Conservation (phyloP, 2,797 vertebrate genomes). For the Notolabrus celidotus region DNA sequence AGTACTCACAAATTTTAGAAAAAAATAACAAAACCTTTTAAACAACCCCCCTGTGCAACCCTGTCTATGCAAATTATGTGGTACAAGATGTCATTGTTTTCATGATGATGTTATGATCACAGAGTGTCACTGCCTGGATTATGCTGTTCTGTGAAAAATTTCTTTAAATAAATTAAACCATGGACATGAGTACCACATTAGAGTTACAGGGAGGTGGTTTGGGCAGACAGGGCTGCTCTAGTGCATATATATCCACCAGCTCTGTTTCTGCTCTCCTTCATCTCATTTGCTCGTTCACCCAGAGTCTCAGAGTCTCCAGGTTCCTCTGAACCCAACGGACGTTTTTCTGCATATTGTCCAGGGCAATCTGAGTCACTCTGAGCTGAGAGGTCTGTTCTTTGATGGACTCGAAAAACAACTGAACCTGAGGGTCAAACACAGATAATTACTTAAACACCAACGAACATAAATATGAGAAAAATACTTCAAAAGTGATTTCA, state of each 20-base stretch:
- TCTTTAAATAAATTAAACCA: not conserved
- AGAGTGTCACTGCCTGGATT: not conserved
- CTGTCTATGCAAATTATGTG: not conserved
- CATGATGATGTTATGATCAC: not conserved
- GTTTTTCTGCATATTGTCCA: slow-evolving; percentile 85
- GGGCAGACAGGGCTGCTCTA: not conserved
- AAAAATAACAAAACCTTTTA: not conserved
- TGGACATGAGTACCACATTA: not conserved
- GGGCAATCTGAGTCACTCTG: slow-evolving; percentile 77
- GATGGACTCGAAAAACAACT: slow-evolving; percentile 86
- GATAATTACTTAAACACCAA: not conserved
- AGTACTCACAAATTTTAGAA: not conserved
- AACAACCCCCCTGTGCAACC: slow-evolving; percentile 7
- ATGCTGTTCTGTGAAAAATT: not conserved
- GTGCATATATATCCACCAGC: not conserved
- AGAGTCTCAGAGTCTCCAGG: slow-evolving; percentile 78
- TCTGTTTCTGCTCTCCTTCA: slow-evolving; percentile 24
- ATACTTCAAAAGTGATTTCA: not conserved
- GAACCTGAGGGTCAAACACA: slow-evolving; percentile 72
- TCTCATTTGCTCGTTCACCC: slow-evolving; percentile 69
- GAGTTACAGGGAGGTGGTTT: not conserved
- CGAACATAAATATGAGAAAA: not conserved
- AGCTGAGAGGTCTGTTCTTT: slow-evolving; percentile 82
- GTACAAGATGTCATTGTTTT: not conserved
- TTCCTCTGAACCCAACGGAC: slow-evolving; percentile 85